Conservation (phyloP, 2,113 vertebrate species). For the Progne subis region DNA sequence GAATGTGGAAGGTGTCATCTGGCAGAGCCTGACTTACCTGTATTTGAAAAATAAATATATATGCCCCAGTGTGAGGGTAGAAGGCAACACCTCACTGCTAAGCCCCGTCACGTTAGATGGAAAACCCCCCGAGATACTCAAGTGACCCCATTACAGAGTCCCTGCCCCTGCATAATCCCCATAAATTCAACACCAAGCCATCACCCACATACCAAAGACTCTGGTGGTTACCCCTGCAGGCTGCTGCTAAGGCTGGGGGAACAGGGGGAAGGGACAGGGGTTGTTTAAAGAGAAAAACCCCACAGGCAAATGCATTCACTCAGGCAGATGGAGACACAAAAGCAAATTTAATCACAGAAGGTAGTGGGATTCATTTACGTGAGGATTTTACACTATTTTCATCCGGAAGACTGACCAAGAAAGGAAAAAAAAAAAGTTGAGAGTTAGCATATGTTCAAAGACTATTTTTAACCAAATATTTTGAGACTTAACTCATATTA, state of each 20-base stretch:
- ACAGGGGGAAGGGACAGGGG: rapidly evolving
- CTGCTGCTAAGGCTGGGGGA: background rate
- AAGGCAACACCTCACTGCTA: background rate
- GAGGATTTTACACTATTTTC: background rate
- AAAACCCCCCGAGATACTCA: background rate
- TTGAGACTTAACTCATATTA: background rate
- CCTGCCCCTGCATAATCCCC: background rate
- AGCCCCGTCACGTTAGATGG: background rate
- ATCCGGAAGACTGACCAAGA: background rate
- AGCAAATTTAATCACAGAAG: background rate
- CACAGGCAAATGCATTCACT: background rate
- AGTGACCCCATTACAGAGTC: background rate
- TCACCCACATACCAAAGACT: background rate
- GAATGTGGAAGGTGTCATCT: background rate
- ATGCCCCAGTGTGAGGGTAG: background rate
- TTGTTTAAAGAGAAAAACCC: background rate
- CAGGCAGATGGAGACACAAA: background rate
- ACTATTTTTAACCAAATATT: constrained; percentile 34
- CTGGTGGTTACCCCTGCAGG: background rate
- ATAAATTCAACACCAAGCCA: background rate
- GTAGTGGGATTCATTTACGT: background rate
- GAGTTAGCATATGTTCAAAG: background rate
- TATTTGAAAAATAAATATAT: background rate
- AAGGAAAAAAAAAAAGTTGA: background rate
- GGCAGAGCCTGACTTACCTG: background rate